Evolutionary conservation across 2,888 invertebrate genomes (phyloP), one percentile per base, ranked within the genome.

Genomic region (Minunthozetes semirufus): DNA sequence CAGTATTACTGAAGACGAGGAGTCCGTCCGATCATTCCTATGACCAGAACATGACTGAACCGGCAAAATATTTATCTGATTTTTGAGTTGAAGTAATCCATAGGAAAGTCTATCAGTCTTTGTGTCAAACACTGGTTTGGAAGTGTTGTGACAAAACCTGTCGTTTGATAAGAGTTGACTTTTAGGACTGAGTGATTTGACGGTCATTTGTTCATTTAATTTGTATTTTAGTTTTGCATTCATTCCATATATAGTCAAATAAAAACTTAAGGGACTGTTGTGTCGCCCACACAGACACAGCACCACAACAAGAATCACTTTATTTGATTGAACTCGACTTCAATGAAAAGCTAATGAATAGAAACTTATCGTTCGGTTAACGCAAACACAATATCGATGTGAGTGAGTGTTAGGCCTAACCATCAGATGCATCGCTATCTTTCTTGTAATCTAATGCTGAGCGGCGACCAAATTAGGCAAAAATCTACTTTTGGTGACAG

Each of bases 241-340:
- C 70, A 70, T 70, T 70, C 70, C 70, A 70, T 70, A 70, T 70
- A 70, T 46, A 70, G 70, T 19, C 5, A 70, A 70, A 70, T n/a
- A 66, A 38, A 66, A 38, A 38, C 25, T 59, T n/a, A 48, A 25
- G 13, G 25, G 27, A 22, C 27, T 59, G 8, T n/a, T 38, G 33
- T 66, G 27, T 61, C 61, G 15, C 61, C 19, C 25, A 17, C n/a
- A 38, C 17, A 46, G 25, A 25, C 70, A 46, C 46, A 33, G 33
- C 3, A 33, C 8, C 33, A 33, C 33, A 38, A 66, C 66, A 38
- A 42, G 6, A 42, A 66, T 66, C 42, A 66, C 42, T 66, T 63
- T 27, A 38, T 63, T 25, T 13, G 27, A 59, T 59, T 59, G 59
- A 59, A 59, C 50, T 56, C 11, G 25, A 1, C 13, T 56, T 56